These are phyloP conservation scores for Kryphioiulus occultus DNA, from an alignment of 2,888 invertebrate genomes.

Conservation along the genomic window DNA sequence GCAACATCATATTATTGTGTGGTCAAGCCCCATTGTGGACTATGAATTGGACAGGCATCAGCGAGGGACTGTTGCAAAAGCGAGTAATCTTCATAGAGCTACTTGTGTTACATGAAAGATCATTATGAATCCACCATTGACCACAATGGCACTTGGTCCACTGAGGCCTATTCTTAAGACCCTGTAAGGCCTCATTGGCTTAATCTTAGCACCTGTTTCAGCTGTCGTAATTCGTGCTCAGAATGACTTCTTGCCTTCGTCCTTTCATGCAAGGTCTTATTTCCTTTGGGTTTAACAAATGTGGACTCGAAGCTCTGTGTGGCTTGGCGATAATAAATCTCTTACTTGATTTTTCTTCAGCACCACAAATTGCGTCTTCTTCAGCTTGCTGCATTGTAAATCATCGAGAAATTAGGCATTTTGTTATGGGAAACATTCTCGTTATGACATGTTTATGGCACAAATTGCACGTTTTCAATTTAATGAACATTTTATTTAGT, in stretches of 20 bases:
- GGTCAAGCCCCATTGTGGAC: slow-evolving; percentile 18
- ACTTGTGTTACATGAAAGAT: slow-evolving; percentile 35
- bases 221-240: slow-evolving; percentile 7
- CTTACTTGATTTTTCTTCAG: not conserved
- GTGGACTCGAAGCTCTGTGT: not conserved
- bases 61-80: slow-evolving; percentile 32
- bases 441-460: not conserved
- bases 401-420: not conserved
- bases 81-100: slow-evolving; percentile 36
- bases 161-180: slow-evolving; percentile 20
- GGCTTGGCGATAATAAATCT: not conserved
- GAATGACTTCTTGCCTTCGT: not conserved
- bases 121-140: slow-evolving; percentile 36
- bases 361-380: not conserved
- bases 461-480: not conserved
- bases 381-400: not conserved
- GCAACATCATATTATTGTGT: slow-evolving; percentile 34
- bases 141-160: slow-evolving; percentile 34
- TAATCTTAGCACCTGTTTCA: slow-evolving; percentile 37
- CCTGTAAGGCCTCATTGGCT: slow-evolving; percentile 19
- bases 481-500: not conserved
- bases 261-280: not conserved
- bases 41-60: slow-evolving; percentile 33
- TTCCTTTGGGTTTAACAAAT: slow-evolving; percentile 3
- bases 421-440: not conserved